Percentiles rank a stretch among this genome's conserved stretches.
phyloP scores from a whole-genome alignment of 1,140 invertebrate species.

The Marisa cornuarietis region DNA sequence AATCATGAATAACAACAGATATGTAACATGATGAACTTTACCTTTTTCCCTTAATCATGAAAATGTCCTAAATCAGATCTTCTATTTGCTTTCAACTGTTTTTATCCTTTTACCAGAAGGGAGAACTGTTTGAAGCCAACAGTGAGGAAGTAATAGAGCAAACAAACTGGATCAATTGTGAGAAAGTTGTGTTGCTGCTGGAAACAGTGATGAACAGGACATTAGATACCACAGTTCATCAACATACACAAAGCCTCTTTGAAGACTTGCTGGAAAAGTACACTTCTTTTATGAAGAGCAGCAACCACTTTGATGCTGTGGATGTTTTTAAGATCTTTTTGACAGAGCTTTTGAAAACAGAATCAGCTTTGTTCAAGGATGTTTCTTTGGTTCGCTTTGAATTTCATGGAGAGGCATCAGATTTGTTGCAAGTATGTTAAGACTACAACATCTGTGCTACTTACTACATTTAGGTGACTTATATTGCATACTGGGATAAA shows the following conservation, averaged over 20 bases:
- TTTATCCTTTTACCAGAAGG: background rate
- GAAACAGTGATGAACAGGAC: background rate
- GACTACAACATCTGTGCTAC: too few relatives aligned
- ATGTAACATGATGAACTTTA: background rate
- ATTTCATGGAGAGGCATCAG: too few relatives aligned
- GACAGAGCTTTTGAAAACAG: constrained; percentile 28
- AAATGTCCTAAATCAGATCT: background rate
- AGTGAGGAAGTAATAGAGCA: background rate
- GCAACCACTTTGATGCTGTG: constrained; percentile 19
- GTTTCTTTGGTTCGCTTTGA: too few relatives aligned
- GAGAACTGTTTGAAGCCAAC: background rate
- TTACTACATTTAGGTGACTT: too few relatives aligned
- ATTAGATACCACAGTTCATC: background rate
- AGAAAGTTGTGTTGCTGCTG: background rate
- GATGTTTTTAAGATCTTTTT: constrained; percentile 46
- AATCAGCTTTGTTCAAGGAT: background rate
- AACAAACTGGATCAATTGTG: background rate
- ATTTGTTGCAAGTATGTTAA: too few relatives aligned
- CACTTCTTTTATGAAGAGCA: constrained; percentile 7
- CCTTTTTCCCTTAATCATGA: background rate
- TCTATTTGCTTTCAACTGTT: background rate
- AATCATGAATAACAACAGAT: background rate
- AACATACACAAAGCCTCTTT: background rate
- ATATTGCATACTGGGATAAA: too few relatives aligned
- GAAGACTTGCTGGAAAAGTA: background rate